Evolutionary conservation across 2,888 invertebrate genomes (phyloP).

Genomic region (Cryptocheilus praepositus): DNA sequence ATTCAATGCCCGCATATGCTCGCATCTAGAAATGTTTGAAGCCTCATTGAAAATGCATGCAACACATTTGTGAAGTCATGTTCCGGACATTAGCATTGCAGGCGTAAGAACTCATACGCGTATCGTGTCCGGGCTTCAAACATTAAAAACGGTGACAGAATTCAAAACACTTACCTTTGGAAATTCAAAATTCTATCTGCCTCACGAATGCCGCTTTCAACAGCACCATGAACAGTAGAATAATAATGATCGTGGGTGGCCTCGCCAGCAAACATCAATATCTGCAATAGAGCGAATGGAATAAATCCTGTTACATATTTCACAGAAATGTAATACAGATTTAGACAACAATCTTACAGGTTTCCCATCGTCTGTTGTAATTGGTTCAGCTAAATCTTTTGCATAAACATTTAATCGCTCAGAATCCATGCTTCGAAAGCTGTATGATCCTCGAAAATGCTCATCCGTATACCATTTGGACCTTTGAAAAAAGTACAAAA

Average conservation of each 20-base stretch:
- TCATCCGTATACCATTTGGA: constrained; percentile 84
- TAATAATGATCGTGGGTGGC: constrained; percentile 81
- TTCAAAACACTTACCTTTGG: constrained; percentile 58
- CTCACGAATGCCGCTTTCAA: constrained; percentile 85
- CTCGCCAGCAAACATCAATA: constrained; percentile 82
- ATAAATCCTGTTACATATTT: constrained; percentile 10
- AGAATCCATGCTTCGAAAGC: constrained; percentile 77
- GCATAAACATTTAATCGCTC: constrained; percentile 77
- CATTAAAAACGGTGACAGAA: constrained; percentile 12
- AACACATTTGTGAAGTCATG: no score
- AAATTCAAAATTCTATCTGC: constrained; percentile 78
- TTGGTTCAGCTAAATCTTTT: constrained; percentile 78
- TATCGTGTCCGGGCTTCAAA: constrained; percentile 13
- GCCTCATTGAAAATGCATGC: no score
- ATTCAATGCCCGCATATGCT: no score
- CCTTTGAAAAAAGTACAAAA: constrained; percentile 28
- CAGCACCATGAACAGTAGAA: constrained; percentile 84
- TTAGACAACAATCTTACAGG: constrained; percentile 61
- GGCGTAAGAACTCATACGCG: no score
- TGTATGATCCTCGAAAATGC: constrained; percentile 84
- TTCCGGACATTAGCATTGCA: no score
- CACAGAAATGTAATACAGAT: neutral
- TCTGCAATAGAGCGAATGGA: constrained; percentile 64
- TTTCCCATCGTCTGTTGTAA: constrained; percentile 75
- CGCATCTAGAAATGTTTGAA: no score